A percentile compares a stretch with the other conserved stretches of the same genome.
Conservation (phyloP, 30 jellyfish, hydroid and myxozoan species). For the Cassiopea andromeda region DNA sequence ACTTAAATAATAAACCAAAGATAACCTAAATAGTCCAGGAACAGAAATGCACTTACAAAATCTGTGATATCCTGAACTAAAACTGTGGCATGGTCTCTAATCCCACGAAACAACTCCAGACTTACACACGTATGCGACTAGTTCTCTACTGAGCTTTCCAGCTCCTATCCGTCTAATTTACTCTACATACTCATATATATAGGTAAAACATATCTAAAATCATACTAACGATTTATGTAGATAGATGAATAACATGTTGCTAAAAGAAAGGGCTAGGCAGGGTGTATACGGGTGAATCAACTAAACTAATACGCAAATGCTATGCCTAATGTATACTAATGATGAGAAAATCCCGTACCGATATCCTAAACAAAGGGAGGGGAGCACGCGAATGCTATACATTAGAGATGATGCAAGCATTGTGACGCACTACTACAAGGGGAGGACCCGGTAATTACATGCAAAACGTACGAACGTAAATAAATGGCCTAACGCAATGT, state of each 20-base stretch:
- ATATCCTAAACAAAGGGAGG: not conserved
- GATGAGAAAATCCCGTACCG: not conserved
- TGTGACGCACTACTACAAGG: not conserved
- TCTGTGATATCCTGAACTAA: not conserved
- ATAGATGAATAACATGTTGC: not conserved
- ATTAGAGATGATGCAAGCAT: not conserved
- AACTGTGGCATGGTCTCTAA: not conserved
- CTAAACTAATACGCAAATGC: not conserved
- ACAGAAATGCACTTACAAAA: not conserved
- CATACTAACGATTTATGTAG: not conserved
- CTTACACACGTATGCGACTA: not conserved
- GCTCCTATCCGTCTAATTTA: not conserved
- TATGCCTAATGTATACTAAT: not conserved
- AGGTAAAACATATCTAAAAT: not conserved
- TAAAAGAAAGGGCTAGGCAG: not conserved
- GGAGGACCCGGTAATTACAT: not conserved
- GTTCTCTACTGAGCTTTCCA: not conserved
- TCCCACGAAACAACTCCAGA: not conserved
- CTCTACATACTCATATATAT: not conserved
- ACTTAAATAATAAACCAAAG: not conserved
- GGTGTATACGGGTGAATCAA: not conserved
- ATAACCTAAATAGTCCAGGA: not conserved
- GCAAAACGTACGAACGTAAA: not conserved
- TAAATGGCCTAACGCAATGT: conserved; percentile 23
- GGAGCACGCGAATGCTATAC: not conserved